Conservation (phyloP, 2,797 vertebrate species). For the Bradypus variegatus region DNA sequence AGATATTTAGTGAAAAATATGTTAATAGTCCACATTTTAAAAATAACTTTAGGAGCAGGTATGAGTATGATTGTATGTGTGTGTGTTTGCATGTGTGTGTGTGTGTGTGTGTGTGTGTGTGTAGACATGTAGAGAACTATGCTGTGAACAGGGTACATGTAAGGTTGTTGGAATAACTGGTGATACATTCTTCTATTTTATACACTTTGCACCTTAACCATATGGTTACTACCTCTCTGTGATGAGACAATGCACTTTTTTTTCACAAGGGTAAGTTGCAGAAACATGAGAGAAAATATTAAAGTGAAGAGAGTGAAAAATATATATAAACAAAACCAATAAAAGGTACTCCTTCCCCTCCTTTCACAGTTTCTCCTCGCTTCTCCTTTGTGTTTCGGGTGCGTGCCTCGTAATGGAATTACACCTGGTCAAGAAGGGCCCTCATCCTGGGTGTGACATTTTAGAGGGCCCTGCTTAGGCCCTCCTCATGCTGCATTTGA, state of each 20-base stretch:
- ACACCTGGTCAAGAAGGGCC: not conserved
- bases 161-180: not conserved
- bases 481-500: not conserved
- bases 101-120: not conserved
- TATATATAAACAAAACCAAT: not conserved
- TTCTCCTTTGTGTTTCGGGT: not conserved
- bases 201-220: not conserved
- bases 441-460: not conserved
- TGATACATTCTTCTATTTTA: not conserved
- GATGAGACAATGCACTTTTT: not conserved
- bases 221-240: not conserved
- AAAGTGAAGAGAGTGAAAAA: not conserved
- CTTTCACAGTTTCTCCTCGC: not conserved
- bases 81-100: not conserved
- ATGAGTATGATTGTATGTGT: not conserved
- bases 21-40: not conserved
- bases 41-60: slow-evolving; percentile 18
- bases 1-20: not conserved
- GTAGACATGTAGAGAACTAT: not conserved
- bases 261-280: not conserved
- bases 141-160: not conserved
- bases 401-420: not conserved
- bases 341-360: not conserved
- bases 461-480: not conserved
- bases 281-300: not conserved